Evolutionary conservation across 2,113 vertebrate species (phyloP), one percentile per base, ranked within the genome.

Genomic region (Notothenia rossii): DNA sequence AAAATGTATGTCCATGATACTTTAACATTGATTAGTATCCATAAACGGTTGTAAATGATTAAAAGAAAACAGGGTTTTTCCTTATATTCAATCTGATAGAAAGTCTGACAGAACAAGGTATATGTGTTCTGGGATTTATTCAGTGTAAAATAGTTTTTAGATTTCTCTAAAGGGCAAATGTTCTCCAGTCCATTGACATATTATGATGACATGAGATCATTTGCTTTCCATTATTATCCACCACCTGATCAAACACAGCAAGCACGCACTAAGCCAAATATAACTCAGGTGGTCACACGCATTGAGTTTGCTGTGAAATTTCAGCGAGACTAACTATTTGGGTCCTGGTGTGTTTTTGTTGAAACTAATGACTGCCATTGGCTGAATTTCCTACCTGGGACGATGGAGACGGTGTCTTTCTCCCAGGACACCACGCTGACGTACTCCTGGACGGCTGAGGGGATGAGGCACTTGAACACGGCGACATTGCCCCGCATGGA

Each of bases 401-500:
- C 90, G 92, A 99, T 98, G 92, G 98, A 97, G 81, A 98, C 97
- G 0, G 98, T 99, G 95, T 99, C 98, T 92, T 98, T 99, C 94
- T 99, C 98, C 98, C 98, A 99, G 94, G 98, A 99, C 91, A 99
- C 97, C 77, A 99, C 98, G 5, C 97, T 98, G 94, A 99, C 97
- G 0, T 99, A 98, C 94, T 98, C 98, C 96, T 99, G 97, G 96
- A 99, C 97, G 33, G 97, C 98, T 59, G 97, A 96, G 88, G 97
- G 98, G 94, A 99, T 98, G 97, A 99, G 98, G 98, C 98, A 99
- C 97, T 99, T 99, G 95, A 99, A 99, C 79, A 99, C 97, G 69
- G 98, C 98, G 91, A 98, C 97, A 92, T 97, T 99, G 88, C 98
- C 98, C 94, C 98, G 97, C 98, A 99, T 99, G 90, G 98, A 97